Evolutionary conservation across 2,113 vertebrate species (phyloP).

Genomic region (Rhynchopsitta pachyrhyncha): DNA sequence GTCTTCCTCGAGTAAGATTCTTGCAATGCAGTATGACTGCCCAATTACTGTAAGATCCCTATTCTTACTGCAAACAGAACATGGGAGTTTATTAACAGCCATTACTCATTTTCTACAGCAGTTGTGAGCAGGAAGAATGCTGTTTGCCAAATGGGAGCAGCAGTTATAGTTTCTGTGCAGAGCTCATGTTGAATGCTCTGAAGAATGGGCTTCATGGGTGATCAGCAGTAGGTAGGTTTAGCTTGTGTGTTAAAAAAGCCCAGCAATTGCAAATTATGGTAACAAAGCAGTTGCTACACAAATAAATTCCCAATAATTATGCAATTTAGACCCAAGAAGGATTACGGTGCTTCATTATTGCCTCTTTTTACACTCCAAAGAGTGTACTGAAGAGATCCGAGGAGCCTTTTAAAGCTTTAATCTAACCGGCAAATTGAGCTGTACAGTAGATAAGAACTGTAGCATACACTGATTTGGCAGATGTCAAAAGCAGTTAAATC

Average conservation of each 20-base stretch:
- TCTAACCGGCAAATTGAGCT: constrained; percentile 7
- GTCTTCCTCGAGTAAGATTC: not conserved
- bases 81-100: constrained; percentile 32
- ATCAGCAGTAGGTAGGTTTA: not conserved
- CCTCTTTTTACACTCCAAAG: not conserved
- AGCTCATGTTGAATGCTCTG: not conserved
- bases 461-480: not conserved
- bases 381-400: not conserved
- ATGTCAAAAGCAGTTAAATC: not conserved
- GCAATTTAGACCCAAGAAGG: not conserved
- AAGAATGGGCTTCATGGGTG: not conserved
- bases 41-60: not conserved
- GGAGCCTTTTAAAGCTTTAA: constrained; percentile 15
- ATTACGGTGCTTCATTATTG: not conserved
- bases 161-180: not conserved
- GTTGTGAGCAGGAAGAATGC: not conserved
- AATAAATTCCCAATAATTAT: constrained; percentile 9
- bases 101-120: constrained; percentile 19
- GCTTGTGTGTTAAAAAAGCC: not conserved
- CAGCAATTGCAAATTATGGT: not conserved
- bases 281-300: not conserved
- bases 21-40: not conserved
- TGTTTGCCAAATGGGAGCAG: not conserved
- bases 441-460: not conserved
- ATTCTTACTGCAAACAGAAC: not conserved